phyloP scores from a whole-genome alignment of 2,113 vertebrate species.

The Ammodytes marinus region DNA sequence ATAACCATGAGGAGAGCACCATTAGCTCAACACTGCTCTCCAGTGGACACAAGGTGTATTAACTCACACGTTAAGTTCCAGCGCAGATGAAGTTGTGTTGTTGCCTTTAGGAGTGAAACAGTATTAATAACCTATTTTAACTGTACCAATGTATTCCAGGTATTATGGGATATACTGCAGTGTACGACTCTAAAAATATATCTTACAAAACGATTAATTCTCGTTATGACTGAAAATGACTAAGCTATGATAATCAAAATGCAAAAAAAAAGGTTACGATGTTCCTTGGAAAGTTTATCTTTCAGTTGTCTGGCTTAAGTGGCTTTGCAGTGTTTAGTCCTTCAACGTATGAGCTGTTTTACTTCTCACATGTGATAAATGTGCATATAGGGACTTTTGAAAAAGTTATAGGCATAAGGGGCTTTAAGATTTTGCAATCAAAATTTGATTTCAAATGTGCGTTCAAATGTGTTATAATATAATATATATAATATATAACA shows the following conservation, averaged over 20 bases:
- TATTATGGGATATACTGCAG: background rate
- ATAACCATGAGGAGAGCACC: constrained; percentile 54
- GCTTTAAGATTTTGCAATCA: too few species aligned
- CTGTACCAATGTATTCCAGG: background rate
- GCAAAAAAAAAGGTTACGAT: background rate
- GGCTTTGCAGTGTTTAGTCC: too few species aligned
- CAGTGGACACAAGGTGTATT: constrained; percentile 63
- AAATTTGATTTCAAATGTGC: too few species aligned
- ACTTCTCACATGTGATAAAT: too few species aligned
- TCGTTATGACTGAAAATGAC: background rate
- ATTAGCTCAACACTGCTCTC: constrained; percentile 84
- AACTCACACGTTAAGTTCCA: constrained; percentile 30
- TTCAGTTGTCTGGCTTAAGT: background rate
- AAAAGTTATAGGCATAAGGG: too few species aligned
- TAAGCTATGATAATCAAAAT: background rate
- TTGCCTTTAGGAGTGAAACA: background rate
- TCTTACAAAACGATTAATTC: background rate
- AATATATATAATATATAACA: too few species aligned
- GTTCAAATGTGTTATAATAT: too few species aligned
- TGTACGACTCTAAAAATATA: background rate
- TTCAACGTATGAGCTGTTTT: too few species aligned
- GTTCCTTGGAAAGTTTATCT: background rate
- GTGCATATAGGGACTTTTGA: too few species aligned
- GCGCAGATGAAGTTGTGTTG: constrained; percentile 10
- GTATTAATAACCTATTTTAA: background rate